Evolutionary conservation across 64 coral and sea anemone species (phyloP).

Genomic region (Dendrophyllia cribrosa): DNA sequence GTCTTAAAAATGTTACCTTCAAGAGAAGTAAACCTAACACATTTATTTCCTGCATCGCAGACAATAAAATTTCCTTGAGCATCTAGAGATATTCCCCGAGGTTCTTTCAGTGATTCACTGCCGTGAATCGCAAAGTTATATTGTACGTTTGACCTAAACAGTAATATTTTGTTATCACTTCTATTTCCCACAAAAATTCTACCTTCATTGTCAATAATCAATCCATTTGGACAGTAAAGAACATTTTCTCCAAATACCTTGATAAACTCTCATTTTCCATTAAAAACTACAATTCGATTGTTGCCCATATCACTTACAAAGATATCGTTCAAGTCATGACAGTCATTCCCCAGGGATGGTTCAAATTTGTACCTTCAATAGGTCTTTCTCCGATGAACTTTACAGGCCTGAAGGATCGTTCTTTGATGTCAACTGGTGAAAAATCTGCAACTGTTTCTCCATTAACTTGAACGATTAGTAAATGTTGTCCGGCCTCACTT

Average conservation of each 20-base stretch:
- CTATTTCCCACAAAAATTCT: constrained; percentile 34
- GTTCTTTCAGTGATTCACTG: background rate
- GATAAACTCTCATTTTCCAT: background rate
- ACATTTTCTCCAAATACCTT: background rate
- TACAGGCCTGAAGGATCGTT: background rate
- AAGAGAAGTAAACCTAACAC: background rate
- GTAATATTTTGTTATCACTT: background rate
- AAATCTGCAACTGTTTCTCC: background rate
- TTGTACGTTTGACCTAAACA: background rate
- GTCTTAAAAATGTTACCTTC: constrained; percentile 1
- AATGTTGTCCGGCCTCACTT: background rate
- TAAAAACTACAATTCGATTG: background rate
- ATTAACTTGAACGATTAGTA: background rate
- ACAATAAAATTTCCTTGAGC: constrained; percentile 14
- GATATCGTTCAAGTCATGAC: background rate
- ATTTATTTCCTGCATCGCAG: constrained; percentile 15
- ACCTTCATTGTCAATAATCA: background rate
- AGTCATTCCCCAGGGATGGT: background rate
- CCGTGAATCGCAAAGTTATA: background rate
- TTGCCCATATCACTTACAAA: background rate
- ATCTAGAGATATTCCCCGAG: constrained; percentile 30
- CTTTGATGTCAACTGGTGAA: background rate
- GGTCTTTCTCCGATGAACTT: too few relatives aligned
- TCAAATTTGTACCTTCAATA: background rate
- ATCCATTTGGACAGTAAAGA: background rate